Conservation (phyloP, 2,113 vertebrate genomes). For the Channa argus region DNA sequence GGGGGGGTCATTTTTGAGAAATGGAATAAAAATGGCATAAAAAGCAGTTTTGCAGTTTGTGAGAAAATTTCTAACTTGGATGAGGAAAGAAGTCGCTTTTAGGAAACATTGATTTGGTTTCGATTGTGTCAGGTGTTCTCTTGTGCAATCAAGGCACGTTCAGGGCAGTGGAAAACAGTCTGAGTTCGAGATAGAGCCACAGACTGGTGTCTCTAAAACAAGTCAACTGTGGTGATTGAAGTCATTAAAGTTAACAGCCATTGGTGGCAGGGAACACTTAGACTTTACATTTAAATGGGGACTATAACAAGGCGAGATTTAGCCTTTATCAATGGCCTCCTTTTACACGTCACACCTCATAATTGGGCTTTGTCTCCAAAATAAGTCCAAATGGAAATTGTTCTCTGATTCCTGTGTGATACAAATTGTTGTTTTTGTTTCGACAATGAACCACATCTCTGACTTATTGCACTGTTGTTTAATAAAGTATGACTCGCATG, state of each 20-base stretch:
- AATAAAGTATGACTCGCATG: too few relatives aligned
- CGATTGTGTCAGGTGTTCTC: slow-evolving; percentile 10
- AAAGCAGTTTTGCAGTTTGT: background rate
- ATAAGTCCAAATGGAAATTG: slow-evolving; percentile 34
- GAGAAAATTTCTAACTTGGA: background rate
- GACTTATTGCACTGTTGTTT: background rate
- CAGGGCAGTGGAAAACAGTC: slow-evolving; percentile 23
- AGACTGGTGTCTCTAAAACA: slow-evolving; percentile 52
- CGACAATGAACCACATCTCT: background rate
- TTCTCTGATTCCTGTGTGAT: slow-evolving; percentile 1
- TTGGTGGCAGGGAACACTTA: slow-evolving; percentile 26
- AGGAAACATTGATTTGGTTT: slow-evolving; percentile 27
- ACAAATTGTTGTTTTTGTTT: background rate
- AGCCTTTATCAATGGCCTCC: slow-evolving; percentile 13
- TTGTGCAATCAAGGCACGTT: slow-evolving; percentile 39
- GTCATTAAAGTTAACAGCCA: slow-evolving; percentile 58
- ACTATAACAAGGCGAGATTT: slow-evolving; percentile 41
- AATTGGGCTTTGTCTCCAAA: slow-evolving; percentile 36
- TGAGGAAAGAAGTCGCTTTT: slow-evolving; percentile 4
- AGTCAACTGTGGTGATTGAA: slow-evolving; percentile 62
- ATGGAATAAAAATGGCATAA: background rate
- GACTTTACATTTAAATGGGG: slow-evolving; percentile 41
- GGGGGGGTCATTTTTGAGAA: background rate
- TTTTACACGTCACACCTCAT: slow-evolving; percentile 18
- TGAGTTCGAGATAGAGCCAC: slow-evolving; percentile 22